Percentiles rank a stretch among this genome's conserved stretches.
phyloP scores from a whole-genome alignment of 1,140 invertebrate genomes.

The Drosophila malerkotliana region DNA sequence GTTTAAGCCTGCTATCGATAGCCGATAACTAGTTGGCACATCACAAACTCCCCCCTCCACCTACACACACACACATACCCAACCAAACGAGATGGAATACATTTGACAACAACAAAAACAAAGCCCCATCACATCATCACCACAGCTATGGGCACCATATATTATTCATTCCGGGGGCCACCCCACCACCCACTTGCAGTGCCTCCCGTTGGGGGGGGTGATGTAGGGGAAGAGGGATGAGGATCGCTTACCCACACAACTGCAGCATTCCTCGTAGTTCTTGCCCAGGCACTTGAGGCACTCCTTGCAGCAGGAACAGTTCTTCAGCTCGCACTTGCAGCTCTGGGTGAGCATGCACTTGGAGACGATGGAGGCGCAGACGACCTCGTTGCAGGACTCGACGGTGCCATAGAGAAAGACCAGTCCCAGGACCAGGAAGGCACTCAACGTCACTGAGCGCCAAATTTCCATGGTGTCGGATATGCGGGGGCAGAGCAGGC shows the following conservation, averaged over 20 bases:
- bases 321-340: constrained; percentile 96
- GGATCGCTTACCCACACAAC: constrained; percentile 88
- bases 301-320: constrained; percentile 96
- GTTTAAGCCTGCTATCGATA: constrained; percentile 68
- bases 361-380: constrained; percentile 91
- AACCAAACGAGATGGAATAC: constrained; percentile 12
- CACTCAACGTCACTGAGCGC: constrained; percentile 69
- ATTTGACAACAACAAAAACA: constrained; percentile 53
- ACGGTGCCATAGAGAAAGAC: constrained; percentile 70
- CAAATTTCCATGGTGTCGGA: constrained; percentile 64
- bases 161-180: constrained; percentile 6
- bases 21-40: constrained; percentile 39
- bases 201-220: not conserved
- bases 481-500: constrained; percentile 1
- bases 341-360: constrained; percentile 98
- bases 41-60: constrained; percentile 29
- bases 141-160: constrained; percentile 10
- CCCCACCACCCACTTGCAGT: constrained; percentile 25
- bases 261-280: constrained; percentile 96
- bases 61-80: constrained; percentile 22
- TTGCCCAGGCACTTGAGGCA: constrained; percentile 95
- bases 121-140: constrained; percentile 66
- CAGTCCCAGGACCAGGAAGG: constrained; percentile 63
- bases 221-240: not conserved
- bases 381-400: constrained; percentile 82